phyloP scores from a whole-genome alignment of 1,140 invertebrate species.

The Yoshiicerus persimilis region DNA sequence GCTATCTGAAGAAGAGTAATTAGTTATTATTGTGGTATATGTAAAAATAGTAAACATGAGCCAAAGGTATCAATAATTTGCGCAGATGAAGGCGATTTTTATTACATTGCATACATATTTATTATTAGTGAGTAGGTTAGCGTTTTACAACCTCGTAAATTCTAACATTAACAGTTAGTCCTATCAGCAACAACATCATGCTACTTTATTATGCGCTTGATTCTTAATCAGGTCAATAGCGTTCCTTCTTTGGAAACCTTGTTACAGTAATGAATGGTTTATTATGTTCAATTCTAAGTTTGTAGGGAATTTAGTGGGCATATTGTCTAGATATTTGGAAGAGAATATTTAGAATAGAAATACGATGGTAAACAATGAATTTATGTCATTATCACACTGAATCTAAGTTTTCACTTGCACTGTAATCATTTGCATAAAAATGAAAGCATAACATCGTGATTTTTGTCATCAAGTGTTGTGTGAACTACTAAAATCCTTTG shows the following conservation, averaged over 20 bases:
- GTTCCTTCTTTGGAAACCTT: background rate
- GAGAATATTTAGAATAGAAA: too few relatives aligned
- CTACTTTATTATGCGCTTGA: background rate
- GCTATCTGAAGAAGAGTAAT: too few relatives aligned
- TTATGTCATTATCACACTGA: background rate
- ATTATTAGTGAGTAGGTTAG: background rate
- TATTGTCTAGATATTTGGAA: too few relatives aligned
- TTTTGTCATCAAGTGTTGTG: background rate
- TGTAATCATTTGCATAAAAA: background rate
- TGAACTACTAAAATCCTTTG: background rate
- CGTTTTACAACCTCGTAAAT: background rate
- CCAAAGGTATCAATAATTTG: background rate
- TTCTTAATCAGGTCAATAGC: background rate
- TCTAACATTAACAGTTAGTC: background rate
- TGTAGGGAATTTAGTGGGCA: background rate
- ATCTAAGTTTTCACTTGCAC: background rate
- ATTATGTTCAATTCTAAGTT: too few relatives aligned
- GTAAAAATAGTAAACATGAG: background rate
- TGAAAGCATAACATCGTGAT: constrained; percentile 55
- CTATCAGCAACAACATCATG: background rate
- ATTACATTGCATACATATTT: background rate
- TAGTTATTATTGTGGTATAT: too few relatives aligned
- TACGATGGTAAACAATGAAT: background rate
- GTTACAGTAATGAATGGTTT: too few relatives aligned
- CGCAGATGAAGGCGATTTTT: background rate